Evolutionary conservation across 1,140 invertebrate species (phyloP), one percentile per base, ranked within the genome.

Genomic region (Delia radicum): DNA sequence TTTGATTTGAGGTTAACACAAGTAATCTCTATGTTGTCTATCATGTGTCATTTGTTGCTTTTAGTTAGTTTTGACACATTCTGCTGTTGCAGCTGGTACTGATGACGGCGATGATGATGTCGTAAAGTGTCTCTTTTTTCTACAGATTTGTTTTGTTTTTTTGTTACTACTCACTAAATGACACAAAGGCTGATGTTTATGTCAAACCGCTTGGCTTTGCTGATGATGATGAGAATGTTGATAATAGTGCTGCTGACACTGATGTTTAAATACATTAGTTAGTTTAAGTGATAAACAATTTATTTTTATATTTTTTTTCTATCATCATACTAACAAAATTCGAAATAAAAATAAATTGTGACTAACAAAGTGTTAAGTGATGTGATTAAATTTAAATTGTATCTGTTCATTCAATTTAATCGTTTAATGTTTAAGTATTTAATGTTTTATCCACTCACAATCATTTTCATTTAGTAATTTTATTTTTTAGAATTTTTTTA

Each of bases 11-110:
- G 48, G 48, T 55, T 55, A 55, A 55, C 48, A 21, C 48, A 55
- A 55, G 48, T 55, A 55, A 55, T 55, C 48, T 55, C 48, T 24
- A 18, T 7, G 48, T 55, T 55, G 48, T 55, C 48, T 21, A 55
- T 55, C 48, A 55, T 55, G 48, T 55, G 48, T 55, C 48, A 55
- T 55, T 55, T 55, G 48, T 55, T 55, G 48, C 48, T 55, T n/a
- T 15, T 55, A 18, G 18, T 55, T 55, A 21, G 18, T 55, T 55
- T 21, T 55, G 48, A 55, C 48, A 55, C 18, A 55, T 55, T 55
- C 48, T 55, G 24, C 48, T 21, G 24, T 55, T 55, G 48, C 48
- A 55, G 48, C n/a, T 21, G 21, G 15, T 10, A 8, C 8, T 55
- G 5, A 21, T 24, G n/a, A 55, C n/a, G n/a, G n/a, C 48, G 3